Conservation (phyloP, 2,797 vertebrate species). For the Poeciliopsis paucimaculata region DNA sequence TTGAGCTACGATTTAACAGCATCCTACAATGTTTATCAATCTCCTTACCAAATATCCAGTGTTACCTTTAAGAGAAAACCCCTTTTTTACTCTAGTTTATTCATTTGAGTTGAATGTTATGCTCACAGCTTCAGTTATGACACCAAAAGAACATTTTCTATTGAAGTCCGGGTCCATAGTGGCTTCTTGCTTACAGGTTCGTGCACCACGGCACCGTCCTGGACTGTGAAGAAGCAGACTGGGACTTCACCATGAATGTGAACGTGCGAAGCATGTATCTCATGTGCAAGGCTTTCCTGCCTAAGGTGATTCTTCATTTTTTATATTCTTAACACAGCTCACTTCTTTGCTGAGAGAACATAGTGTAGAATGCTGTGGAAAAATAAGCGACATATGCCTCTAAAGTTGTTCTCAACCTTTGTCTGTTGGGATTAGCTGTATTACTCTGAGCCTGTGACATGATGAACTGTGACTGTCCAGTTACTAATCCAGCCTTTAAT, state of each 20-base stretch:
- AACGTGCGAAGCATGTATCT: conserved; percentile 96
- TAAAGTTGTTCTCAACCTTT: conserved; percentile 62
- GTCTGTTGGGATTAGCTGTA: conserved; percentile 65
- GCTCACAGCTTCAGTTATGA: not conserved
- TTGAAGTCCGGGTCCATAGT: not conserved
- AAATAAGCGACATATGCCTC: conserved; percentile 63
- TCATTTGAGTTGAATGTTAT: not conserved
- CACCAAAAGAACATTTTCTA: not conserved
- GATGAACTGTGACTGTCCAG: conserved; percentile 51
- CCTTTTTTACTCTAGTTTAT: not conserved
- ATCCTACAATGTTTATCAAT: conserved; percentile 27
- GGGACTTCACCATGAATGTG: conserved; percentile 94
- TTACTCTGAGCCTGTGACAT: conserved; percentile 67
- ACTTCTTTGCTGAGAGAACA: conserved; percentile 15
- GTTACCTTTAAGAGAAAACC: not conserved
- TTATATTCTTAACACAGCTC: conserved; percentile 28
- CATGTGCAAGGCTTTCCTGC: conserved; percentile 93
- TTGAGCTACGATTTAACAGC: conserved; percentile 47
- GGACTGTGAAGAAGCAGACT: conserved; percentile 91
- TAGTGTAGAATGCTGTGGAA: conserved; percentile 10
- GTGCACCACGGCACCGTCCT: conserved; percentile 93
- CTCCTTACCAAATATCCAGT: conserved; percentile 43
- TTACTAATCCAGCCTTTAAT: conserved; percentile 73
- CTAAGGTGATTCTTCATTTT: conserved; percentile 82
- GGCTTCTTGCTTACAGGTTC: conserved; percentile 77